phyloP scores from a whole-genome alignment of 2,113 vertebrate species.

The Labrus mixtus region DNA sequence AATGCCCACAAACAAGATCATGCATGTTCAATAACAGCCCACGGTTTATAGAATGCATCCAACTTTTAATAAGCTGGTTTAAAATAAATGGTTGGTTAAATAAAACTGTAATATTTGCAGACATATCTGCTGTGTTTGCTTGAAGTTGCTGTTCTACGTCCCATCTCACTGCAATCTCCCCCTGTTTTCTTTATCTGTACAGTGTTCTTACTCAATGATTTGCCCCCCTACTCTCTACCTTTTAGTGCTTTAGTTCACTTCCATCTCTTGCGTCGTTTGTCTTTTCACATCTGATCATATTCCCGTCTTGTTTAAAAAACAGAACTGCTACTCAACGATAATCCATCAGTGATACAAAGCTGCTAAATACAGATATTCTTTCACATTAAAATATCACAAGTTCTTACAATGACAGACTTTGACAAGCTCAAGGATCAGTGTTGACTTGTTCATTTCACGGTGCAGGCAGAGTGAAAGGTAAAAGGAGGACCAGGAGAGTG shows the following conservation, averaged over 20 bases:
- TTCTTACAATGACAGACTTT: slow-evolving; percentile 30
- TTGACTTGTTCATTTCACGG: slow-evolving; percentile 19
- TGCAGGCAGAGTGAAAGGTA: slow-evolving; percentile 33
- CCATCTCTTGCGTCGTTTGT: neutral
- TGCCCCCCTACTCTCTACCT: neutral
- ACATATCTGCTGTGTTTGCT: slow-evolving; percentile 12
- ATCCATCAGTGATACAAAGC: slow-evolving; percentile 1
- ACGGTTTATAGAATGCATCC: slow-evolving; percentile 25
- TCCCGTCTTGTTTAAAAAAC: neutral
- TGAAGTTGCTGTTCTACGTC: slow-evolving; percentile 13
- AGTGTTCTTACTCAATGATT: neutral
- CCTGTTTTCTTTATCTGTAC: slow-evolving; percentile 16
- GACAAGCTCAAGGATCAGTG: slow-evolving; percentile 13
- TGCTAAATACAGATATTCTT: slow-evolving; percentile 24
- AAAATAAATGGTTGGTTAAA: slow-evolving; percentile 41
- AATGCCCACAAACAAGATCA: neutral
- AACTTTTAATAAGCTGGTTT: slow-evolving; percentile 25
- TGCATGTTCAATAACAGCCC: slow-evolving; percentile 4
- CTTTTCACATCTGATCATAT: neutral
- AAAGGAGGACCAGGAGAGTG: neutral
- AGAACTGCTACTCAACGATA: slow-evolving; percentile 13
- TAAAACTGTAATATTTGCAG: slow-evolving; percentile 9
- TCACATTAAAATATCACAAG: slow-evolving; percentile 35
- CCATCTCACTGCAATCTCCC: slow-evolving; percentile 17
- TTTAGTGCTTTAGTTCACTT: neutral